phyloP scores from a whole-genome alignment of 2,888 invertebrate species.

The Choreutis nemorana region DNA sequence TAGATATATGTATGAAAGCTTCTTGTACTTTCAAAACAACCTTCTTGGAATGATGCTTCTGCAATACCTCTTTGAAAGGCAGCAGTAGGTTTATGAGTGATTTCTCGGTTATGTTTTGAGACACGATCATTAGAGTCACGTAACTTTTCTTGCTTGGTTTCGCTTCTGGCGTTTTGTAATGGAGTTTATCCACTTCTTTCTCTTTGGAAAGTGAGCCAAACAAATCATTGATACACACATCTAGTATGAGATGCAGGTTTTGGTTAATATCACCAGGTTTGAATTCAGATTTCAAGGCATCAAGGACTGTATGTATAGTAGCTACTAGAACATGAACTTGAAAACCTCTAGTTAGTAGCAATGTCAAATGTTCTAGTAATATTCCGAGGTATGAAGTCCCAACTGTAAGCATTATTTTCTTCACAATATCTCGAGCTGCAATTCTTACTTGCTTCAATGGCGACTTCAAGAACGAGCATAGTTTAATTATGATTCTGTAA shows the following conservation, averaged over 20 bases:
- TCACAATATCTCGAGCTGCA: conserved; percentile 88
- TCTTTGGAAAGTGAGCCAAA: conserved; percentile 91
- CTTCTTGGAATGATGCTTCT: conserved; percentile 81
- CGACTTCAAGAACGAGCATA: conserved; percentile 91
- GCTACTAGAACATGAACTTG: conserved; percentile 93
- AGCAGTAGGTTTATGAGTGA: conserved; percentile 78
- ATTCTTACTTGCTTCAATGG: conserved; percentile 86
- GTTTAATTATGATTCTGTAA: conserved; percentile 82
- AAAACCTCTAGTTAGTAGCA: conserved; percentile 85
- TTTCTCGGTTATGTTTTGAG: conserved; percentile 79
- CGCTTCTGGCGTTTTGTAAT: conserved; percentile 82
- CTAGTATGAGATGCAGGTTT: conserved; percentile 78
- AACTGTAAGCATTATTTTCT: conserved; percentile 85
- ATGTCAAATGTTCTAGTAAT: conserved; percentile 81
- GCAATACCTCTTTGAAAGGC: conserved; percentile 83
- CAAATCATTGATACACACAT: conserved; percentile 87
- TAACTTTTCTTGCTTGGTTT: conserved; percentile 85
- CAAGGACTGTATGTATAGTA: conserved; percentile 85
- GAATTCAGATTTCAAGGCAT: conserved; percentile 74
- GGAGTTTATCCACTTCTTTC: conserved; percentile 88
- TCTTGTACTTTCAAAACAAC: conserved; percentile 81
- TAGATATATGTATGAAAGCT: conserved; percentile 78
- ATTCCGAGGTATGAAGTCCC: conserved; percentile 83
- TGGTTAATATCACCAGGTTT: conserved; percentile 81
- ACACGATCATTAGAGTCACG: conserved; percentile 82